A percentile compares a stretch with the other conserved stretches of the same genome.
phyloP scores from a whole-genome alignment of 2,888 invertebrate genomes.

The Scaptomyza tumidula region DNA sequence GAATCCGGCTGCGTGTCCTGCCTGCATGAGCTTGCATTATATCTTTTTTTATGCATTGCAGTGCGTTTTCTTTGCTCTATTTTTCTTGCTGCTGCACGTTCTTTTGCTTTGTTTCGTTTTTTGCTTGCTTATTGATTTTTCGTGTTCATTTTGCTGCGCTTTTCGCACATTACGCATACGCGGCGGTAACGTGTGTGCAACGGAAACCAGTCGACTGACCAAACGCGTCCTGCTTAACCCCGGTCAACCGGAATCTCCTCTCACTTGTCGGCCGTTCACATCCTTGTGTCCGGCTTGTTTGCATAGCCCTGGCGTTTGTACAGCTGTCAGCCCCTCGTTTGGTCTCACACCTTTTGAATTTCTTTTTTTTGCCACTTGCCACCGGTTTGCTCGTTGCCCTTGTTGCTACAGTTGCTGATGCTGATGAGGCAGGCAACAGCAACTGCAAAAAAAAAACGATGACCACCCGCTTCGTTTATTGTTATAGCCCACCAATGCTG shows the following conservation, averaged over 20 bases:
- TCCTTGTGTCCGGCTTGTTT: slow-evolving; percentile 61
- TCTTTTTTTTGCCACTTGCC: neutral
- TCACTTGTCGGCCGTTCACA: neutral
- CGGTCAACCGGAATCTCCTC: slow-evolving; percentile 8
- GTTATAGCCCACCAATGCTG: slow-evolving; percentile 47
- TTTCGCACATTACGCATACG: slow-evolving; percentile 66
- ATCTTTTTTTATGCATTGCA: slow-evolving; percentile 44
- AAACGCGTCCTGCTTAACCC: slow-evolving; percentile 70
- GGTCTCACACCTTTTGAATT: slow-evolving; percentile 39
- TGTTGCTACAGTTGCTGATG: slow-evolving; percentile 14
- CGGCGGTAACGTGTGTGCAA: slow-evolving; percentile 63
- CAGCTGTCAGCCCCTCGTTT: slow-evolving; percentile 72
- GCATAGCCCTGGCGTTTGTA: slow-evolving; percentile 69
- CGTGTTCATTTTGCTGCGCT: slow-evolving; percentile 60
- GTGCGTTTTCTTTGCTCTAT: slow-evolving; percentile 44
- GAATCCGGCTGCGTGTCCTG: slow-evolving; percentile 24
- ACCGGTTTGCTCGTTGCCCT: slow-evolving; percentile 7
- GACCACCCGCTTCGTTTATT: slow-evolving; percentile 51
- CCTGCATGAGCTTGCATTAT: slow-evolving; percentile 46
- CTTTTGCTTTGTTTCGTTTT: neutral
- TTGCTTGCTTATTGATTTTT: slow-evolving; percentile 61
- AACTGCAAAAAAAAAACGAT: slow-evolving; percentile 31
- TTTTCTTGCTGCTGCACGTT: slow-evolving; percentile 40
- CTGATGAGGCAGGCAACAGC: slow-evolving; percentile 29
- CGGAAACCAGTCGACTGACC: slow-evolving; percentile 83